Evolutionary conservation across 2,888 invertebrate genomes (phyloP).

Genomic region (Amphipyra berbera): DNA sequence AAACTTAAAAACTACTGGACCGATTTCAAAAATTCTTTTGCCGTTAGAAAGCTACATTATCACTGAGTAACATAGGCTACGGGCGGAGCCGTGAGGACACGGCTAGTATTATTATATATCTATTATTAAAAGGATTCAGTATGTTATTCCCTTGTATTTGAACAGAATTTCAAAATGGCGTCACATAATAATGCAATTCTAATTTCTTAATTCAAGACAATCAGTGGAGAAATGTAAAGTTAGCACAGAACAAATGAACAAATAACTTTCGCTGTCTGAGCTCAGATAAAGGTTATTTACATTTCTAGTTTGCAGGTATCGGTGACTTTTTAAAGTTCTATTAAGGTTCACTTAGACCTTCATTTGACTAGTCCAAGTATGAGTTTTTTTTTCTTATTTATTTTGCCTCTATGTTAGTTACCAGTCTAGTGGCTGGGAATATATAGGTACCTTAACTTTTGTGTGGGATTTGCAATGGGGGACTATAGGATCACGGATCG

Average conservation of each 20-base stretch:
- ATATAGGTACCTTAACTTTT: no score
- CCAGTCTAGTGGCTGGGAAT: no score
- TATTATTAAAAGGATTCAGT: no score
- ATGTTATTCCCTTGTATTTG: no score
- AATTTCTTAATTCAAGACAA: conserved; percentile 28
- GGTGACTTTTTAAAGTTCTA: conserved; percentile 21
- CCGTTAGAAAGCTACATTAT: no score
- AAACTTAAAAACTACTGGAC: no score
- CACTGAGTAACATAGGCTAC: no score
- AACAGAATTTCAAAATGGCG: not conserved
- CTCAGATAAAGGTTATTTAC: conserved; percentile 25
- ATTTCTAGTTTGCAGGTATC: conserved; percentile 16
- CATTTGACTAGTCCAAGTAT: not conserved
- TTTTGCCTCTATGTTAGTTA: not conserved
- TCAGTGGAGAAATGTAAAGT: conserved; percentile 40
- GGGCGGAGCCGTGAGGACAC: no score
- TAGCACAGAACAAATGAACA: conserved; percentile 26
- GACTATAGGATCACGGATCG: no score
- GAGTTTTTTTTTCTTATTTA: not conserved
- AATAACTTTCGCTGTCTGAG: conserved; percentile 30
- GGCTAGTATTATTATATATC: no score
- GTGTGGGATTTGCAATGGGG: no score
- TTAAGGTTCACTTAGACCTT: conserved; percentile 12
- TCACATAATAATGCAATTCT: conserved; percentile 17
- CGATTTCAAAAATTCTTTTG: no score